Percentiles rank a stretch among this genome's conserved stretches.
Conservation (phyloP, 1,140 invertebrate species). For the Cryptotermes secundus region DNA sequence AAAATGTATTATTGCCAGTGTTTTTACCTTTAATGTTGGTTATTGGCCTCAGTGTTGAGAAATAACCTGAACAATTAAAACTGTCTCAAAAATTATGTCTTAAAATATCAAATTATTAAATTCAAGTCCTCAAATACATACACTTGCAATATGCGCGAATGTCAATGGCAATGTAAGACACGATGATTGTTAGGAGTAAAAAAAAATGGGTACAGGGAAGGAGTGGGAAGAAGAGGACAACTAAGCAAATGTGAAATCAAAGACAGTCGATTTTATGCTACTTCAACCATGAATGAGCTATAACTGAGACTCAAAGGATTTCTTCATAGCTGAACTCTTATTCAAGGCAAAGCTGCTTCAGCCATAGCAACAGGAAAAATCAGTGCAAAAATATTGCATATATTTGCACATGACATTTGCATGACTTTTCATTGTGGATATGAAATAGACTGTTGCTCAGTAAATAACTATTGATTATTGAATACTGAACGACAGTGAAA, state of each 20-base stretch:
- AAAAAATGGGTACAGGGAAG: too few species aligned
- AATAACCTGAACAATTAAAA: conserved; percentile 33
- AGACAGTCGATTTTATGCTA: neutral
- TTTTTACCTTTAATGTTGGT: conserved; percentile 34
- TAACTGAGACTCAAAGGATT: too few species aligned
- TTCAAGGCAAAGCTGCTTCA: too few species aligned
- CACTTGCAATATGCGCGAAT: neutral
- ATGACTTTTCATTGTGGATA: too few species aligned
- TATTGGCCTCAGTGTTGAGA: conserved; percentile 30
- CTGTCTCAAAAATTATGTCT: conserved; percentile 11
- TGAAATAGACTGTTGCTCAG: too few species aligned
- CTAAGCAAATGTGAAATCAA: neutral
- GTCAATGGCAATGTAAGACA: conserved; percentile 6
- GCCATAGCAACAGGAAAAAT: too few species aligned
- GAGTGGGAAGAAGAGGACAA: neutral
- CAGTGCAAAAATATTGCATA: too few species aligned
- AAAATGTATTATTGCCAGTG: neutral
- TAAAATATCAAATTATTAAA: neutral
- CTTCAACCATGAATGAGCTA: too few species aligned
- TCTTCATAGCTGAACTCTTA: too few species aligned
- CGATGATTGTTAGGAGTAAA: neutral
- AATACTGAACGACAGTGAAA: too few species aligned
- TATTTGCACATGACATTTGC: too few species aligned
- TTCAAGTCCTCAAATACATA: neutral
- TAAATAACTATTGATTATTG: too few species aligned